Base-by-base conservation (phyloP, 1,140 invertebrate genomes). In the Thaumetopoea pityocampa region DNA sequence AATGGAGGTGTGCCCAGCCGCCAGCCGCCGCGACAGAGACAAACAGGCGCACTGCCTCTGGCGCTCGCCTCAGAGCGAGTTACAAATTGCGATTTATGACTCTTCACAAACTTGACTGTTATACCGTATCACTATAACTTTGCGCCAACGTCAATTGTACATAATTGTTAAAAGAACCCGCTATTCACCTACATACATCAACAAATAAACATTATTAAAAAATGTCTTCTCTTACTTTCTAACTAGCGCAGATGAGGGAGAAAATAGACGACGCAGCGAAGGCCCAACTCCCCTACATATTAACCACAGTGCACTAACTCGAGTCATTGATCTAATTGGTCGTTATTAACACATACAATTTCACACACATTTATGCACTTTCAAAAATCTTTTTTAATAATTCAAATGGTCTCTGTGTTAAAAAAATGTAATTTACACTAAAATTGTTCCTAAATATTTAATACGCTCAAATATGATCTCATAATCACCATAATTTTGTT, bases 1-100 rank as follows among this genome's bases (percentile, higher is more conserved):
- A 83, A 58, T 61, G 64, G 72, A 83, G 79, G 76, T 81, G 74
- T 79, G 72, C 74, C 71, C 70, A 57, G 58, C 53, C 67, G 37
- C 71, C 70, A 57, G 58, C 53, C 67, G 37, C 65, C 47, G 51
- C 59, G 67, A 76, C 28, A 68, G 69, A 71, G 67, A 77, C 66
- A 48, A 55, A 68, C 64, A 52, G 59, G 53, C 68, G 67, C 67
- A 68, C 70, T 65, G 66, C 50, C 67, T 67, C 66, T 58, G 46
- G 45, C 56, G 16, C 14, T 49, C 59, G 60, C 57, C n/a, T n/a
- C n/a, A n/a, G n/a, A 52, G 58, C 65, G 61, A 52, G 67, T 70
- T 55, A 51, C 55, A 65, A 63, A 72, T 58, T 67, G 65, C n/a
- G n/a, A n/a, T n/a, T 70, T 63, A 66, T 70, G 61, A 66, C 45